phyloP scores from a whole-genome alignment of 2,113 vertebrate species.

The Willisornis vidua region DNA sequence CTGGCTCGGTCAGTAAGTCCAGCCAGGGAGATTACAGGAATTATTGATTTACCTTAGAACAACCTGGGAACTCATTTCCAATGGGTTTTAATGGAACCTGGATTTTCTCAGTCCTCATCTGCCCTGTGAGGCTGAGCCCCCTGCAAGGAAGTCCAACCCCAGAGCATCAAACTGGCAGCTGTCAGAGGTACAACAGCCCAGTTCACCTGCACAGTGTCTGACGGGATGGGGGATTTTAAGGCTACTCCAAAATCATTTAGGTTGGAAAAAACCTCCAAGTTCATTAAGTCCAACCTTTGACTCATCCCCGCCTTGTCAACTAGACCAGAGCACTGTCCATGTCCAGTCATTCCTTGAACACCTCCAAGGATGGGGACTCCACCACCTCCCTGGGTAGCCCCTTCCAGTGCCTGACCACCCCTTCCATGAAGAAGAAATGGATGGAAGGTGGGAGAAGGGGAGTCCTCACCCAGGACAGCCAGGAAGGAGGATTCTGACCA shows the following conservation, averaged over 20 bases:
- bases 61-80: conserved; percentile 40
- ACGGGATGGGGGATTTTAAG: not conserved
- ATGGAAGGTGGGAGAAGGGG: not conserved
- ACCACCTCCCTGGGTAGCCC: not conserved
- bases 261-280: not conserved
- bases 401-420: not conserved
- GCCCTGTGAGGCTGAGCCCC: not conserved
- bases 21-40: not conserved
- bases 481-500: not conserved
- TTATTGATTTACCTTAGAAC: conserved; percentile 37
- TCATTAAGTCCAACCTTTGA: not conserved
- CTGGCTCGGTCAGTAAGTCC: not conserved
- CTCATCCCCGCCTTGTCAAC: too few species aligned
- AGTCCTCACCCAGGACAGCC: not conserved
- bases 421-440: not conserved
- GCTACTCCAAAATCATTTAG: not conserved
- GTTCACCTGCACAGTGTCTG: fast-evolving
- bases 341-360: not conserved
- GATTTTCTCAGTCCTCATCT: conserved; percentile 23
- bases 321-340: not conserved
- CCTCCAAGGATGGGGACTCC: not conserved
- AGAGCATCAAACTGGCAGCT: not conserved
- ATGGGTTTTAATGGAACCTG: conserved; percentile 25
- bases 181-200: not conserved
- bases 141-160: not conserved